These are phyloP conservation scores for Acrocyrtus sp. DNA, from an alignment of 2,888 invertebrate genomes.

Conservation along the genomic window DNA sequence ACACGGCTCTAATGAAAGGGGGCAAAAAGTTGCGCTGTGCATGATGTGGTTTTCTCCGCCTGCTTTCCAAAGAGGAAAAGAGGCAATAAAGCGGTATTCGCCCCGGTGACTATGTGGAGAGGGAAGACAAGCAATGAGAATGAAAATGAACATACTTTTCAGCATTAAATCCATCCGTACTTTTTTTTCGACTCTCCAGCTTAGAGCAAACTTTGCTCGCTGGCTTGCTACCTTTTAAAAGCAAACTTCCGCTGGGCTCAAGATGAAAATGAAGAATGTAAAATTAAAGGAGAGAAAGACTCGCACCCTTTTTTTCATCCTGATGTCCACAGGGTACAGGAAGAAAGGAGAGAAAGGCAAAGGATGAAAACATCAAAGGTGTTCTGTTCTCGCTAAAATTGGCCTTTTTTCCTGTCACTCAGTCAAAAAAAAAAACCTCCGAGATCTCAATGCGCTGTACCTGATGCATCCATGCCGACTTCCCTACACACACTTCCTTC, in stretches of 20 bases:
- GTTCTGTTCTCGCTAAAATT: slow-evolving; percentile 31
- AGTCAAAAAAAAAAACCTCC: slow-evolving; percentile 15
- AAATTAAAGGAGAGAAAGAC: slow-evolving; percentile 20
- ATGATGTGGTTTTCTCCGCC: neutral
- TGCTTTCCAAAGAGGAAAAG: neutral
- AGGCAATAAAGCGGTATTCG: slow-evolving; percentile 6
- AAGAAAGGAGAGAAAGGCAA: slow-evolving; percentile 18
- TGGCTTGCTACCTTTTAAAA: neutral
- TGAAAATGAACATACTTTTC: slow-evolving; percentile 38
- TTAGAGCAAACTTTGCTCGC: slow-evolving; percentile 12
- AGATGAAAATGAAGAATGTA: slow-evolving; percentile 7
- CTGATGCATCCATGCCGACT: slow-evolving; percentile 8
- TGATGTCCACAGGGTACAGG: slow-evolving; percentile 42
- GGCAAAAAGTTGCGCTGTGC: neutral
- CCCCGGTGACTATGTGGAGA: neutral
- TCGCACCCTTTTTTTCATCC: slow-evolving; percentile 13
- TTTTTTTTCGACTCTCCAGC: neutral
- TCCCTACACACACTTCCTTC: neutral
- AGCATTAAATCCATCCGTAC: slow-evolving; percentile 37
- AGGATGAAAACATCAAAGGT: slow-evolving; percentile 44
- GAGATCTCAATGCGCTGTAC: neutral
- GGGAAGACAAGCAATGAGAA: slow-evolving; percentile 25
- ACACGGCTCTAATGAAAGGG: slow-evolving; percentile 4
- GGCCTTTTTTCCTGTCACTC: slow-evolving; percentile 46
- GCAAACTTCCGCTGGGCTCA: slow-evolving; percentile 7